phyloP scores from a whole-genome alignment of 2,113 vertebrate genomes.

The Ivindomyrus marchei region DNA sequence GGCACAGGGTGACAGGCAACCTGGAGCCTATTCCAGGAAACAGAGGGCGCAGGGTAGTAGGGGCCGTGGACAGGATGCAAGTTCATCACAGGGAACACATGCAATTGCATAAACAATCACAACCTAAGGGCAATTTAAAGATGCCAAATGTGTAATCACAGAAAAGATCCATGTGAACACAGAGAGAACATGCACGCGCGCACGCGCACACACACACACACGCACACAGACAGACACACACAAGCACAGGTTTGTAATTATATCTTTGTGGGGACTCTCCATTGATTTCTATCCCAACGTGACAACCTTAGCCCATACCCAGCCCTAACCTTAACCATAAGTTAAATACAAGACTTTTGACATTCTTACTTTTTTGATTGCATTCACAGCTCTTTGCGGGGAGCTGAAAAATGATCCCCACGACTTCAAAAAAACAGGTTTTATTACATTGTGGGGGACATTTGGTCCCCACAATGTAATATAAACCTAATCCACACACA shows the following conservation, averaged over 20 bases:
- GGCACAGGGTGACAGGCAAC: not conserved
- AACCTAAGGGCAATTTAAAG: not conserved
- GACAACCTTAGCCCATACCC: too few species aligned
- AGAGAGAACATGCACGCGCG: not conserved
- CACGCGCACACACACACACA: not conserved
- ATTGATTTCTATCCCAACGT: too few species aligned
- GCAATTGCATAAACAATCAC: not conserved
- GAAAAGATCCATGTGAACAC: not conserved
- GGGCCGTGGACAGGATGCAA: not conserved
- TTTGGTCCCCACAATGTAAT: too few species aligned
- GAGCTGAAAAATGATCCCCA: too few species aligned
- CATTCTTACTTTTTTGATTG: too few species aligned
- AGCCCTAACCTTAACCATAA: too few species aligned
- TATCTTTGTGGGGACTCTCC: too few species aligned
- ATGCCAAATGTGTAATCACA: not conserved
- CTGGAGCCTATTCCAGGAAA: not conserved
- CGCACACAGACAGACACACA: not conserved
- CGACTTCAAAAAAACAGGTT: too few species aligned
- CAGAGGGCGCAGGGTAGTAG: not conserved
- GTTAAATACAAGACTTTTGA: too few species aligned
- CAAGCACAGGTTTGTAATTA: too few species aligned
- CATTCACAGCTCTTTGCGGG: too few species aligned
- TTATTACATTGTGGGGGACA: too few species aligned
- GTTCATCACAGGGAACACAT: not conserved
- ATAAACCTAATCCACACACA: not conserved